phyloP scores from a whole-genome alignment of 2,797 vertebrate genomes.

The Lutjanus campechanus region DNA sequence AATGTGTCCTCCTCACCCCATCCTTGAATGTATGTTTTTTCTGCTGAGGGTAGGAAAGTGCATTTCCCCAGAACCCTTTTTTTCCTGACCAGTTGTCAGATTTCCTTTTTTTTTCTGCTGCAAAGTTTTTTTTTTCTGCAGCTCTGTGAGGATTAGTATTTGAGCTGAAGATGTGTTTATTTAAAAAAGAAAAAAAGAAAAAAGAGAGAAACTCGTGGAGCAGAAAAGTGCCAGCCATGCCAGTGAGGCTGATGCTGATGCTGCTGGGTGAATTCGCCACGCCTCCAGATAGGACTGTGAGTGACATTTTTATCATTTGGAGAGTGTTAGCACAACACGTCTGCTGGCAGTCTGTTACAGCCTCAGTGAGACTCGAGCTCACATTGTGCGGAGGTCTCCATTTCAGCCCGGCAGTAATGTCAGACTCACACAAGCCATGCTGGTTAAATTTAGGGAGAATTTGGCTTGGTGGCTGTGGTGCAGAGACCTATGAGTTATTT shows the following conservation, averaged over 20 bases:
- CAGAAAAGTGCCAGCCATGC: constrained; percentile 61
- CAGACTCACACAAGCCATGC: constrained; percentile 24
- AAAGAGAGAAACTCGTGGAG: not conserved
- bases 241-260: constrained; percentile 61
- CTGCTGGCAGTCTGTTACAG: constrained; percentile 61
- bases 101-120: constrained; percentile 31
- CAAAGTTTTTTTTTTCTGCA: constrained; percentile 20
- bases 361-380: constrained; percentile 35
- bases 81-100: constrained; percentile 68
- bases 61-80: constrained; percentile 47
- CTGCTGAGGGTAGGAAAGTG: constrained; percentile 52
- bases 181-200: constrained; percentile 16
- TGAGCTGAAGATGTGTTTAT: constrained; percentile 67
- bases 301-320: constrained; percentile 67
- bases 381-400: constrained; percentile 56
- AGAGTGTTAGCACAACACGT: constrained; percentile 66
- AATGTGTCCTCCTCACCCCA: constrained; percentile 18
- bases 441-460: constrained; percentile 52
- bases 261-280: constrained; percentile 65
- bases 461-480: constrained; percentile 52
- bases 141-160: constrained; percentile 72
- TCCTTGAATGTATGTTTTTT: constrained; percentile 23
- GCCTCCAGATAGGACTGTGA: constrained; percentile 59
- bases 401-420: constrained; percentile 61
- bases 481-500: constrained; percentile 58